A percentile compares a stretch with the other conserved stretches of the same genome.
phyloP scores from a whole-genome alignment of 2,797 vertebrate genomes.

The Oophaga sylvatica region DNA sequence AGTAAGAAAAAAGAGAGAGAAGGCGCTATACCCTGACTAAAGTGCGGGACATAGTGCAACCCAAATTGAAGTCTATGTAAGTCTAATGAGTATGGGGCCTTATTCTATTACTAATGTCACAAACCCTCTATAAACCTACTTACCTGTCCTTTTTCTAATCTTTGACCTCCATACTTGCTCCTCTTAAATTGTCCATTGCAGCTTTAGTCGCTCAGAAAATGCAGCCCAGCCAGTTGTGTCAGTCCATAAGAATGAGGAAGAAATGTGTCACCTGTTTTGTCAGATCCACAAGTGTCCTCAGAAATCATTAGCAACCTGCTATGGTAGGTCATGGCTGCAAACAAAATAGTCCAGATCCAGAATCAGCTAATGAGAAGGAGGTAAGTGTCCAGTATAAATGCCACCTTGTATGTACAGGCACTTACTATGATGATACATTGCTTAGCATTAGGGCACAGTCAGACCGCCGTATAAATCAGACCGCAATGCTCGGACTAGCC shows the following conservation, averaged over 20 bases:
- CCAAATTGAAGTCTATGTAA: too few species aligned
- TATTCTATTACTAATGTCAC: too few species aligned
- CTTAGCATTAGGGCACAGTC: not conserved
- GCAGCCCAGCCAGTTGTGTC: conserved; percentile 22
- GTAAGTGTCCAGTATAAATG: conserved; percentile 1
- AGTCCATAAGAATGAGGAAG: conserved; percentile 44
- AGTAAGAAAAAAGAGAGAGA: too few species aligned
- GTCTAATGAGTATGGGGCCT: too few species aligned
- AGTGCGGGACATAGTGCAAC: too few species aligned
- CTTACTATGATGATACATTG: not conserved
- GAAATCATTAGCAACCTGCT: not conserved
- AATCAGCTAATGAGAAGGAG: not conserved
- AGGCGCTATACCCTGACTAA: too few species aligned
- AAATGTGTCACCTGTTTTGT: not conserved
- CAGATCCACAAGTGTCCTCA: not conserved
- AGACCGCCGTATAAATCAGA: too few species aligned
- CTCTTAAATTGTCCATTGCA: not conserved
- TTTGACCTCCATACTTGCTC: too few species aligned
- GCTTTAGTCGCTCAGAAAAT: conserved; percentile 13
- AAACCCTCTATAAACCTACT: too few species aligned
- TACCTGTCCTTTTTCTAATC: too few species aligned
- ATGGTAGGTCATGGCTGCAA: conserved; percentile 29
- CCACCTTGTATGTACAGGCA: not conserved
- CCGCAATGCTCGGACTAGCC: too few species aligned
- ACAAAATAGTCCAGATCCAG: conserved; percentile 17